phyloP scores from a whole-genome alignment of 2,113 vertebrate genomes.

The Mugil cephalus region DNA sequence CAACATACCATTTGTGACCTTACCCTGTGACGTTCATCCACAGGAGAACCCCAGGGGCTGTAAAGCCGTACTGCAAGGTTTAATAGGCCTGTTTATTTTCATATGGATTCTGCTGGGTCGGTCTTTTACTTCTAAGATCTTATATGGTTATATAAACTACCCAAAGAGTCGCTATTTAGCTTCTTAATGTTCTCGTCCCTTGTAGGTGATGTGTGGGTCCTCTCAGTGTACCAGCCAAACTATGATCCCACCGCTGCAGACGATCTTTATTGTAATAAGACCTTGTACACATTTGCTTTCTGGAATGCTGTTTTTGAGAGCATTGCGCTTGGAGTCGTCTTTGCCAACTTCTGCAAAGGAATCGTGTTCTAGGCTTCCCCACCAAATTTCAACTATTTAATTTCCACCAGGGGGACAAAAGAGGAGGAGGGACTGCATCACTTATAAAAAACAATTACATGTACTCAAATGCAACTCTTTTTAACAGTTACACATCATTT shows the following conservation, averaged over 20 bases:
- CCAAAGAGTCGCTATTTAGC: too few relatives aligned
- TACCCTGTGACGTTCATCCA: constrained; percentile 7
- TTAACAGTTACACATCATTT: too few relatives aligned
- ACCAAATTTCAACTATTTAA: too few relatives aligned
- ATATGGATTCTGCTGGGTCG: constrained; percentile 13
- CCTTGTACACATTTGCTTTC: constrained; percentile 74
- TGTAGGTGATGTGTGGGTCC: constrained; percentile 73
- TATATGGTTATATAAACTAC: too few relatives aligned
- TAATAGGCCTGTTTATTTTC: fast-evolving
- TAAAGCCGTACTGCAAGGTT: not conserved
- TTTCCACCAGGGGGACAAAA: too few relatives aligned
- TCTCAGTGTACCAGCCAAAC: constrained; percentile 75
- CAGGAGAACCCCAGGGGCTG: not conserved
- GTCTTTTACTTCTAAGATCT: too few relatives aligned
- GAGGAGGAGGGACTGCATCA: too few relatives aligned
- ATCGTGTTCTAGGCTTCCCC: constrained; percentile 12
- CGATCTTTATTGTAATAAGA: constrained; percentile 68
- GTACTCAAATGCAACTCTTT: too few relatives aligned
- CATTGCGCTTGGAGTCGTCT: fast-evolving
- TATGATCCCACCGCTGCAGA: constrained; percentile 56
- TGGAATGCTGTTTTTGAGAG: constrained; percentile 50
- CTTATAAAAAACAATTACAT: too few relatives aligned
- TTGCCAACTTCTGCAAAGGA: constrained; percentile 11
- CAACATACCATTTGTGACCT: not conserved
- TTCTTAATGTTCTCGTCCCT: not conserved